Evolutionary conservation across 2,797 vertebrate genomes (phyloP), one percentile per base, ranked within the genome.

Genomic region (Silurus lanzhouensis): DNA sequence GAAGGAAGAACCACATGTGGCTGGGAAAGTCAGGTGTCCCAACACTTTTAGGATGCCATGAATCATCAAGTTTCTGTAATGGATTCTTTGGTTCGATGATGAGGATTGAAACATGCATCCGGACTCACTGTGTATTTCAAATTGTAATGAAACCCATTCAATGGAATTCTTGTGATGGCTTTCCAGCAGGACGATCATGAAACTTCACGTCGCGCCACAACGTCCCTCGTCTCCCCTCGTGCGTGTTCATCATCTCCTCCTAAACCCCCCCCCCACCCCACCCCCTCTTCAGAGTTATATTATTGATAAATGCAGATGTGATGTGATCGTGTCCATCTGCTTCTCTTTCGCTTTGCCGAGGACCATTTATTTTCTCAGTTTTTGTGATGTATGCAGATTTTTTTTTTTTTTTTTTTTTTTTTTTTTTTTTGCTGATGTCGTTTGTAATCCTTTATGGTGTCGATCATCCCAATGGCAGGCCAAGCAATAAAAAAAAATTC

Each of bases 401-500:
- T 38, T 38, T 38, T 95, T 95, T 91, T 87, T 93, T 82, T 88
- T 94, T 92, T 92, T 92, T 52, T 20, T 67, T 87, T 94, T 94
- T 79, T 87, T 94, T 93, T 91, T 92, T 68, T 87, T 94, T 95
- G 95, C 94, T 95, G 89, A 95, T 94, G 93, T 38, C 38, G 38
- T 38, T 91, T 38, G 75, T 78, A 93, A 91, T 93, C 95, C 92
- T 95, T 86, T 96, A 95, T 96, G 95, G 96, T 96, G 93, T 95
- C 94, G 92, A 94, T 94, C 94, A 93, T 95, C 92, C 93, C 94
- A 93, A 94, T 91, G 92, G 94, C 95, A 96, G 94, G 93, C 95
- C 92, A 95, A 96, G 95, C 95, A 97, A 97, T 97, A 97, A 97
- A 95, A 94, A 31, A 95, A 91, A 94, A 95, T 96, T 96, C 93